Percentiles rank a stretch among this genome's conserved stretches.
phyloP scores from a whole-genome alignment of 2,888 invertebrate species.

The Anodontia alba region DNA sequence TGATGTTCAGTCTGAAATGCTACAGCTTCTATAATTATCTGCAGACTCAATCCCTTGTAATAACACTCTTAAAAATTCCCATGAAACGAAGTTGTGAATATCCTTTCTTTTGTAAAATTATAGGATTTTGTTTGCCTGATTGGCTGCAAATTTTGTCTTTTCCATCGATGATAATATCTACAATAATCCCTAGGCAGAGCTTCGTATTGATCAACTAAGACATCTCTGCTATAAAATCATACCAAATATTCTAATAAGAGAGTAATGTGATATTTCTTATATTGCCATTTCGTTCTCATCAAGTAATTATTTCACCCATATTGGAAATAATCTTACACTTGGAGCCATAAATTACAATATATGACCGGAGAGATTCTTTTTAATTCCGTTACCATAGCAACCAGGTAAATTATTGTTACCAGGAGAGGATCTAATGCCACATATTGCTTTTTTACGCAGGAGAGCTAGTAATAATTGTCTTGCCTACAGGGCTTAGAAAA shows the following conservation, averaged over 20 bases:
- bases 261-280: constrained; percentile 4
- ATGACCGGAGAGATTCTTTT: constrained; percentile 21
- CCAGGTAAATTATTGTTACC: constrained; percentile 59
- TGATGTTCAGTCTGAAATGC: too few species aligned
- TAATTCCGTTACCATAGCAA: constrained; percentile 51
- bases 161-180: not conserved
- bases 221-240: not conserved
- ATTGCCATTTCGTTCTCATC: not conserved
- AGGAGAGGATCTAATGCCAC: constrained; percentile 37
- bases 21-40: too few species aligned
- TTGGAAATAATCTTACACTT: constrained; percentile 1
- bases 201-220: not conserved
- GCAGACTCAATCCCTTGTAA: not conserved
- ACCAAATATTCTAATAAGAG: not conserved
- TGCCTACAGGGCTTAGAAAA: constrained; percentile 10
- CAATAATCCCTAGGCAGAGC: not conserved
- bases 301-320: constrained; percentile 1
- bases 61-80: not conserved
- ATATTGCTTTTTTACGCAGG: constrained; percentile 32
- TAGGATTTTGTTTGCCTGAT: constrained; percentile 2
- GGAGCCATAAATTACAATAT: constrained; percentile 1
- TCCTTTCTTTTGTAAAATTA: constrained; percentile 1
- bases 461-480: constrained; percentile 18
- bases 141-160: not conserved
- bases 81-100: not conserved